Evolutionary conservation across 2,888 invertebrate genomes (phyloP).

Genomic region (Maniola hyperantus): DNA sequence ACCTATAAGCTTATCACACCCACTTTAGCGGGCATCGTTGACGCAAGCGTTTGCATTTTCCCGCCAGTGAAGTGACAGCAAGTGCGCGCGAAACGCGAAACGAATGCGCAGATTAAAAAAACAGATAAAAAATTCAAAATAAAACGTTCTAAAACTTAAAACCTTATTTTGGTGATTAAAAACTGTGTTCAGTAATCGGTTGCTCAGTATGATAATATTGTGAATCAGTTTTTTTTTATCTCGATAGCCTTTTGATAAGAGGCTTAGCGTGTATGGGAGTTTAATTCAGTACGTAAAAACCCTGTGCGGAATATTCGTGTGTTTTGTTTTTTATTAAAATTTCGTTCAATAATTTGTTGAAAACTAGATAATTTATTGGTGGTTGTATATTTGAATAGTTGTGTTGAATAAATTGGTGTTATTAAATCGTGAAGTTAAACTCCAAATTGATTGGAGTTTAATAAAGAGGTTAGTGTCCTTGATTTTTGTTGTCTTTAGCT

Average conservation of each 20-base stretch:
- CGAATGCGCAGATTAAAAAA: constrained; percentile 32
- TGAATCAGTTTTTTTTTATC: constrained; percentile 25
- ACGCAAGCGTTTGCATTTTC: constrained; percentile 43
- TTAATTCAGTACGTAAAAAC: constrained; percentile 31
- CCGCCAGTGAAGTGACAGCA: constrained; percentile 43
- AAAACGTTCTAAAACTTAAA: constrained; percentile 2
- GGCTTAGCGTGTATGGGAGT: constrained; percentile 13
- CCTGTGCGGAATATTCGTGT: background rate
- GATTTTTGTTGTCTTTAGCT: constrained; percentile 9
- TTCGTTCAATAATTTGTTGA: constrained; percentile 3
- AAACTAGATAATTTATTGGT: background rate
- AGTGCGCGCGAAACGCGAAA: constrained; percentile 45
- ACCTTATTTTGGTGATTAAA: constrained; percentile 26
- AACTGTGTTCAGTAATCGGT: constrained; percentile 16
- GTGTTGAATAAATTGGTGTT: background rate
- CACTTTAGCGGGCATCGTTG: constrained; percentile 38
- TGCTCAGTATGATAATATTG: background rate
- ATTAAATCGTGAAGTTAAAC: constrained; percentile 10
- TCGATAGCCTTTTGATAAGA: constrained; percentile 16
- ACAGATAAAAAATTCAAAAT: background rate
- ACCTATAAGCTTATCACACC: constrained; percentile 45
- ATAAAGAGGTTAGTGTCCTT: constrained; percentile 24
- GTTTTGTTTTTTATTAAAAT: background rate
- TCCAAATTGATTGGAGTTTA: constrained; percentile 23
- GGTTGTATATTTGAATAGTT: background rate